A percentile compares a stretch with the other conserved stretches of the same genome.
phyloP scores from a whole-genome alignment of 2,888 invertebrate species.

The Volucella inanis region DNA sequence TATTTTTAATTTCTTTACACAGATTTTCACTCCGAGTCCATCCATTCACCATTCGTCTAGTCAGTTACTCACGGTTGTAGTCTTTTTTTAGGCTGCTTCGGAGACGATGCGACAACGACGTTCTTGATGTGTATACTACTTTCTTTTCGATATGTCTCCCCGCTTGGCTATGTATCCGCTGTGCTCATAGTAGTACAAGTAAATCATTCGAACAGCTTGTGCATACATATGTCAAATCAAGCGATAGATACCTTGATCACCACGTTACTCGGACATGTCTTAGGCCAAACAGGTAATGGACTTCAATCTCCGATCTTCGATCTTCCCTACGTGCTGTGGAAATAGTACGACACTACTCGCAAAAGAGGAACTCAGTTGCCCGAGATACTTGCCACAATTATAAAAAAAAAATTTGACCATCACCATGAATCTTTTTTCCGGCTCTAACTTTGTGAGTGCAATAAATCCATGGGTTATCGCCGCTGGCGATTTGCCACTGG shows the following conservation, averaged over 20 bases:
- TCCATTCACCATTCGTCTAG: not conserved
- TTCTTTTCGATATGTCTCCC: constrained; percentile 67
- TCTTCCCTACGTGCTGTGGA: not conserved
- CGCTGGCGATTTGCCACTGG: constrained; percentile 29
- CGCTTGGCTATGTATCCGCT: not conserved
- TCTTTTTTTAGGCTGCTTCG: constrained; percentile 37
- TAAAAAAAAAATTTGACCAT: constrained; percentile 56
- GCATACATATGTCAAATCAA: constrained; percentile 58
- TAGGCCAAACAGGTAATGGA: constrained; percentile 38
- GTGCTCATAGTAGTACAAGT: constrained; percentile 18
- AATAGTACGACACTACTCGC: constrained; percentile 32
- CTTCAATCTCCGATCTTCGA: constrained; percentile 22
- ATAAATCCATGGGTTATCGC: not conserved
- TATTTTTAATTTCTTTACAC: constrained; percentile 41
- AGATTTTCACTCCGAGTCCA: constrained; percentile 41
- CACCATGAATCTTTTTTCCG: constrained; percentile 40
- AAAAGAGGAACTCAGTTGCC: constrained; percentile 46
- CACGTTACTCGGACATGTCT: constrained; percentile 38
- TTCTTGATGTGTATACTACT: constrained; percentile 42
- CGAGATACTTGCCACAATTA: constrained; percentile 7
- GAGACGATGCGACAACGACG: not conserved
- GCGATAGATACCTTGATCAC: constrained; percentile 1
- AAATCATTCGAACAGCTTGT: constrained; percentile 58
- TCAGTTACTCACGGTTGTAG: constrained; percentile 2
- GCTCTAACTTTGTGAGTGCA: constrained; percentile 48